phyloP scores from a whole-genome alignment of 2,113 vertebrate species.

The Pachycephala philippinensis region DNA sequence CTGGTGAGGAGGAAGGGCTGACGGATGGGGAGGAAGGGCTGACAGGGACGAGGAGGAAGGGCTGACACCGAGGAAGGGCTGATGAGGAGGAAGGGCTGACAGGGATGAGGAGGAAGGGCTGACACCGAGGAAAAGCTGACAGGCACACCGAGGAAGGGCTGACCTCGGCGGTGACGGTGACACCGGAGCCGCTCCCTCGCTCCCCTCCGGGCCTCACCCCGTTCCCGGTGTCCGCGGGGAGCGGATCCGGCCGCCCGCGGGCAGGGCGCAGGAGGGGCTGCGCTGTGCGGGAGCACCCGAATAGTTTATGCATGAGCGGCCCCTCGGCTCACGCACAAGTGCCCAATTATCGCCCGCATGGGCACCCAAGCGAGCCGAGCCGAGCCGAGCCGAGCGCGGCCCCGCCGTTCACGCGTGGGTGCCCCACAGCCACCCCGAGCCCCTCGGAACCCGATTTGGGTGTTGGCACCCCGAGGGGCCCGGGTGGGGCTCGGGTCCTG shows the following conservation, averaged over 20 bases:
- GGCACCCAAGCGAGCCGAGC: background rate
- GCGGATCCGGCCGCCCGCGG: fast-evolving
- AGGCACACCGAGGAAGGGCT: background rate
- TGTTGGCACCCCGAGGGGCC: background rate
- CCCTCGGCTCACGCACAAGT: background rate
- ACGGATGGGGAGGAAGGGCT: background rate
- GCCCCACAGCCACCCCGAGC: background rate
- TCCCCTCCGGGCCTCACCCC: background rate
- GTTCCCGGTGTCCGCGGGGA: fast-evolving
- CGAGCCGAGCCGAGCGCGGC: too few relatives aligned
- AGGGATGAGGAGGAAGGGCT: background rate
- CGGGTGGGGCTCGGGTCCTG: background rate
- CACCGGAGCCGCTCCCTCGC: fast-evolving
- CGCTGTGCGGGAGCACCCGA: background rate
- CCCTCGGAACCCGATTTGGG: fast-evolving
- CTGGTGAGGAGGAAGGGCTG: too few relatives aligned
- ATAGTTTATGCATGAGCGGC: background rate
- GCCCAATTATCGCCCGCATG: background rate
- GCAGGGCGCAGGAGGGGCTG: background rate
- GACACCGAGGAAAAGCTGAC: background rate
- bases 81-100: too few relatives aligned
- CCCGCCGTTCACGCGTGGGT: background rate
- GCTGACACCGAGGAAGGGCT: too few relatives aligned
- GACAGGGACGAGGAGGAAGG: too few relatives aligned
- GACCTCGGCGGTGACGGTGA: background rate